Percentiles rank a stretch among this genome's conserved stretches.
These are phyloP conservation scores for Lysandra coridon DNA, from an alignment of 2,888 invertebrate species.

Conservation along the genomic window DNA sequence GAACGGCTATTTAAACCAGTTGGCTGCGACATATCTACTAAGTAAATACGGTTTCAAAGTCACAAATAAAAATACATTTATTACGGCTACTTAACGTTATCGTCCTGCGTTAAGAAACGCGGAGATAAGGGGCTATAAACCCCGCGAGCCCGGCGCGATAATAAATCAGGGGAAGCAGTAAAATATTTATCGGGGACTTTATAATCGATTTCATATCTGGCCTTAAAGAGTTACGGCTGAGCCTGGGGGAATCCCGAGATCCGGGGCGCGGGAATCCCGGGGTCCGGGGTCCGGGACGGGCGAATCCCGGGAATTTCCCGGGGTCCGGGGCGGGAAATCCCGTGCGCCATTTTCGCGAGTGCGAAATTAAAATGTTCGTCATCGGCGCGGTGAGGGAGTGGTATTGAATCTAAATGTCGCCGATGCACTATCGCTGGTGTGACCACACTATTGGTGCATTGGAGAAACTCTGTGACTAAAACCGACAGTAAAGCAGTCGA, in stretches of 20 bases:
- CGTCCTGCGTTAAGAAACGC: neutral
- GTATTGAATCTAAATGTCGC: conserved; percentile 36
- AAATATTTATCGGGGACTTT: conserved; percentile 25
- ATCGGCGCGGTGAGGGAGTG: conserved; percentile 17
- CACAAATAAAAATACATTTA: neutral
- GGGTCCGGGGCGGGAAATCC: conserved; percentile 2
- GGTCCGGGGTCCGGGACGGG: neutral
- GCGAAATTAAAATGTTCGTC: conserved; percentile 33
- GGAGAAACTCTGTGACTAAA: neutral
- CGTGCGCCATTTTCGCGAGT: conserved; percentile 32
- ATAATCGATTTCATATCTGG: conserved; percentile 31
- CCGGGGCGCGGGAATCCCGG: conserved; percentile 19
- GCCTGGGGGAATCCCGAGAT: neutral
- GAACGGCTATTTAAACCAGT: no score
- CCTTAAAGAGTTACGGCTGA: conserved; percentile 21
- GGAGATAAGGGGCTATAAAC: neutral
- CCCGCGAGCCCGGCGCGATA: conserved; percentile 3
- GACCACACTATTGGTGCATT: neutral
- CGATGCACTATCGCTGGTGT: conserved; percentile 20
- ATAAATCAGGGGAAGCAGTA: conserved; percentile 13
- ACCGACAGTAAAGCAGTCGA: neutral
- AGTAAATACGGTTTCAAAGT: neutral
- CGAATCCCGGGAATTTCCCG: conserved; percentile 7
- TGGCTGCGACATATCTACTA: no score
- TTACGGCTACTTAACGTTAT: neutral